These are phyloP conservation scores for Baryphthengus martii DNA, from an alignment of 2,113 vertebrate genomes.

Conservation along the genomic window DNA sequence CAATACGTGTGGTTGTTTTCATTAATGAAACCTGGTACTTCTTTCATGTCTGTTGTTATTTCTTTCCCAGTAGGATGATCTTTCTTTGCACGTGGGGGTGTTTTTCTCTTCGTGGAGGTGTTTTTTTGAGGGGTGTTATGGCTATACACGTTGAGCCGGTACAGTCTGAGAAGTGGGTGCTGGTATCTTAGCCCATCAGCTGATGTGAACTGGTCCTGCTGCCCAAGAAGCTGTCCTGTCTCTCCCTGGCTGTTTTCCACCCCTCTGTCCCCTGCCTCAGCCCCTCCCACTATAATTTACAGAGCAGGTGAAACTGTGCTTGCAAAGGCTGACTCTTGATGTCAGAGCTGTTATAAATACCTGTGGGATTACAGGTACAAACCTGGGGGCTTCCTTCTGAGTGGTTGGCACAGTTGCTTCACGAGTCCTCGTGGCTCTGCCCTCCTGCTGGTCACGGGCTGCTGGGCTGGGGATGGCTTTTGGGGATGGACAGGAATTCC, in stretches of 20 bases:
- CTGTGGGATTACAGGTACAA: neutral
- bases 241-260: neutral
- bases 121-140: neutral
- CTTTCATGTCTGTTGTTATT: neutral
- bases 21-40: neutral
- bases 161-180: neutral
- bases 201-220: neutral
- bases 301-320: neutral
- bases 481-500: neutral
- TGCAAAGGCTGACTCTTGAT: neutral
- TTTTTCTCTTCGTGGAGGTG: rapidly evolving
- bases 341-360: neutral
- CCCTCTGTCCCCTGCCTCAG: rapidly evolving
- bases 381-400: neutral
- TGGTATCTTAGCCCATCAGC: neutral
- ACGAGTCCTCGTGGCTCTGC: neutral
- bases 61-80: neutral
- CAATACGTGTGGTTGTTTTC: neutral
- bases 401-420: neutral
- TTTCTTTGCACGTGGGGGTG: neutral
- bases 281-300: neutral
- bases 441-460: neutral
- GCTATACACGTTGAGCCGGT: no score
- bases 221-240: neutral
- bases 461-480: neutral